phyloP scores from a whole-genome alignment of 2,888 invertebrate species.

The Apamea epomidion region DNA sequence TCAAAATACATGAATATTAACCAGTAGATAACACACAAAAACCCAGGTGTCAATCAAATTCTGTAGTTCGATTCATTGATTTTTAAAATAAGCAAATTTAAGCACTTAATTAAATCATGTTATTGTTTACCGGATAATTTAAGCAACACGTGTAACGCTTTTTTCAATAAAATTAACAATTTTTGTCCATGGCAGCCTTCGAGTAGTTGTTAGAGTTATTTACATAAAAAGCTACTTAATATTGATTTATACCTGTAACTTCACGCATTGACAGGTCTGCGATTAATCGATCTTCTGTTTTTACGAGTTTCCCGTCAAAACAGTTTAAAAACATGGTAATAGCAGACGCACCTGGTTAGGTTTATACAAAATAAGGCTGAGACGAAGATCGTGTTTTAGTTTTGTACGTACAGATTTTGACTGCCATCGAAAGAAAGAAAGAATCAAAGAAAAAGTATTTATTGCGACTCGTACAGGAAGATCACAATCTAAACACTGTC shows the following conservation, averaged over 20 bases:
- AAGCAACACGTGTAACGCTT: conserved; percentile 15
- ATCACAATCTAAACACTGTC: no score
- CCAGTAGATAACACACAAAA: conserved; percentile 19
- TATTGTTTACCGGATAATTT: conserved; percentile 19
- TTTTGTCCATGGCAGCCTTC: neutral
- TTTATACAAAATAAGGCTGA: conserved; percentile 5
- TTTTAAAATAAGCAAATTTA: conserved; percentile 33
- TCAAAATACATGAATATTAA: conserved; percentile 19
- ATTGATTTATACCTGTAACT: conserved; percentile 32
- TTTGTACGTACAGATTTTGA: neutral
- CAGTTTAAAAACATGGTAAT: conserved; percentile 15
- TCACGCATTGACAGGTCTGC: conserved; percentile 7
- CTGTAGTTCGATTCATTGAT: conserved; percentile 31
- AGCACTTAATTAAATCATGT: neutral
- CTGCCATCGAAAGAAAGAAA: no score
- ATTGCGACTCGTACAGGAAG: no score
- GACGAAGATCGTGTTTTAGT: neutral
- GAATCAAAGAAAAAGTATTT: no score
- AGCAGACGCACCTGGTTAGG: conserved; percentile 11
- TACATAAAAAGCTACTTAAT: conserved; percentile 2
- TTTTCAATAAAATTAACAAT: neutral
- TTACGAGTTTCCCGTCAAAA: conserved; percentile 18
- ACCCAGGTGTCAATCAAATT: conserved; percentile 28
- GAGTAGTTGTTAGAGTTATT: neutral
- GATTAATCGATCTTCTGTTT: conserved; percentile 34